Evolutionary conservation across 2,888 invertebrate genomes (phyloP), one percentile per base, ranked within the genome.

Genomic region (Candidula unifasciata): DNA sequence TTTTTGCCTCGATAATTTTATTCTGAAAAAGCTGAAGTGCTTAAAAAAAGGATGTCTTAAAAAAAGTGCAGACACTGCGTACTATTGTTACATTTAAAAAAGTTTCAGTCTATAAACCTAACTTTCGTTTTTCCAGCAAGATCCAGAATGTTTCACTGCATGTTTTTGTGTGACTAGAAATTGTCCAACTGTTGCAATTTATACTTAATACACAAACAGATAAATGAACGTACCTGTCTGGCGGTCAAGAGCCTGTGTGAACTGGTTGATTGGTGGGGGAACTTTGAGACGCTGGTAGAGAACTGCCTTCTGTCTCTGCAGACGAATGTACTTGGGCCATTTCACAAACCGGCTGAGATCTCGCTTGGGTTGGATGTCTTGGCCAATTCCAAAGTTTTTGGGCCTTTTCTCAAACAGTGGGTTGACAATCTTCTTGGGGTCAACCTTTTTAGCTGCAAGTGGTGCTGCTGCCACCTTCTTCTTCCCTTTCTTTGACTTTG

Each of bases 291-390:
- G 96, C 95, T 98, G 97, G 94, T 97, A 97, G 60, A 99, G 96
- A 86, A 99, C 97, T 77, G 98, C 97, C 95, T 97, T 97, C 94
- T 99, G 99, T 73, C 99, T 96, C 95, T 99, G 99, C 89, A 99
- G 96, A 90, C 99, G 96, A 94, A 99, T 97, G 95, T 99, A 99
- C 94, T 98, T 98, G 90, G 99, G 99, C 99, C 99, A 99, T 96
- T 96, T 96, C 82, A 99, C 99, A 94, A 99, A 99, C 88, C 99
- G 96, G 90, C 98, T 98, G 90, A 99, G 95, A 94, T 99, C 99
- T 92, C 99, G 96, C 90, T 97, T 97, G 82, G 99, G 99, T 95
- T 99, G 99, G 93, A 99, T 97, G 93, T 98, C 98, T 95, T 99
- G 99, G 91, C 99, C 99, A 93, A 99, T 99, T 92, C 99, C 98